Percentiles rank a stretch among this genome's conserved stretches.
These are phyloP conservation scores for Nemurella pictetii DNA, from an alignment of 2,888 invertebrate genomes.

Conservation along the genomic window DNA sequence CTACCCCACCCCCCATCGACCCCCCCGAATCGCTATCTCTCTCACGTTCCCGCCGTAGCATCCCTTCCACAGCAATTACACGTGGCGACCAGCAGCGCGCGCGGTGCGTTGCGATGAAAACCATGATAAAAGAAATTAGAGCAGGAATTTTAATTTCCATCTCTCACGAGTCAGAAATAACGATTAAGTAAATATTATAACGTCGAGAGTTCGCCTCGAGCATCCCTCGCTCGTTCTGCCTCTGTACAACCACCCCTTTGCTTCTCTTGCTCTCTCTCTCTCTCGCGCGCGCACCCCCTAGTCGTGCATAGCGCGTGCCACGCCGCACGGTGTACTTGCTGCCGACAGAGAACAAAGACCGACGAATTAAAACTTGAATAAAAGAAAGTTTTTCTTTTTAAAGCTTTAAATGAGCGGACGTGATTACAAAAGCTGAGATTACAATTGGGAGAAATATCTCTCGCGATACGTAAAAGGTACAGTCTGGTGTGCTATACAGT, in stretches of 20 bases:
- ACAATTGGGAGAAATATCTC: neutral
- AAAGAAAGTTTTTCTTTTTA: slow-evolving; percentile 27
- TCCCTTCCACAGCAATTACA: neutral
- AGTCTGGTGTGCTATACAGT: too few species aligned
- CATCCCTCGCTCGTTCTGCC: neutral
- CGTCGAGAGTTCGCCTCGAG: neutral
- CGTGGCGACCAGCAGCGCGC: neutral
- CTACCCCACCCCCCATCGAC: neutral
- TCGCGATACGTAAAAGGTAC: neutral
- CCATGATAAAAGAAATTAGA: neutral
- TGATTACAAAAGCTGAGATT: slow-evolving; percentile 33
- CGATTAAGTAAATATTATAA: slow-evolving; percentile 16
- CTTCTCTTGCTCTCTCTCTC: neutral
- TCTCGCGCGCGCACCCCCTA: too few species aligned
- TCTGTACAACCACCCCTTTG: neutral
- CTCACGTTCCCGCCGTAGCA: neutral
- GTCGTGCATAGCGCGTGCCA: neutral
- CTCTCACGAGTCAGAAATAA: slow-evolving; percentile 1
- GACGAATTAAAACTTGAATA: slow-evolving; percentile 32
- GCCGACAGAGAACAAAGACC: slow-evolving; percentile 1
- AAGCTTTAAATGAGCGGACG: slow-evolving; percentile 36
- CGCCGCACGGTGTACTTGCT: neutral
- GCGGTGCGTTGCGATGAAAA: neutral
- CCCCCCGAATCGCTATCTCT: neutral
- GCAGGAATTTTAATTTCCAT: slow-evolving; percentile 4